These are phyloP conservation scores for Popillia japonica DNA, from an alignment of 1,140 invertebrate genomes.

Conservation along the genomic window DNA sequence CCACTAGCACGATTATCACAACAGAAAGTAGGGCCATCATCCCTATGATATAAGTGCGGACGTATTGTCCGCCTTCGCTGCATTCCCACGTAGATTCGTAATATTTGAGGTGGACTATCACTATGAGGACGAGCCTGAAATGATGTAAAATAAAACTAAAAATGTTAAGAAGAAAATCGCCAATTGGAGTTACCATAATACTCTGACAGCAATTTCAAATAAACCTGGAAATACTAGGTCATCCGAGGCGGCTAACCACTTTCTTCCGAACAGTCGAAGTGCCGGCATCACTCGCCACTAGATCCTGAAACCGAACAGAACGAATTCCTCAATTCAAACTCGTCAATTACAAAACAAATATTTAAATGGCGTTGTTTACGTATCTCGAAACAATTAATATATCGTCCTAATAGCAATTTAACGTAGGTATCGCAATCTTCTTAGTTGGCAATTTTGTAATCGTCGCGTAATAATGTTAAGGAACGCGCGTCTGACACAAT, in stretches of 20 bases:
- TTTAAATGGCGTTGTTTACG: too few relatives aligned
- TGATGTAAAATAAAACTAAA: slow-evolving; percentile 35
- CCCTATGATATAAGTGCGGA: slow-evolving; percentile 72
- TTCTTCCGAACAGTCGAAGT: slow-evolving; percentile 76
- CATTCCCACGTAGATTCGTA: slow-evolving; percentile 72
- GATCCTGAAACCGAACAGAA: background rate
- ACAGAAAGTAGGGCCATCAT: slow-evolving; percentile 68
- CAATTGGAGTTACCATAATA: slow-evolving; percentile 70
- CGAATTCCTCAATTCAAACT: too few relatives aligned
- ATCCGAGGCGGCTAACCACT: slow-evolving; percentile 81
- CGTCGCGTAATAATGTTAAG: too few relatives aligned
- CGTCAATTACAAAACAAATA: too few relatives aligned
- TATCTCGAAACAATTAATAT: too few relatives aligned
- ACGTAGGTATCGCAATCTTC: too few relatives aligned
- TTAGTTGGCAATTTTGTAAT: too few relatives aligned
- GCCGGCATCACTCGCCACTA: slow-evolving; percentile 69
- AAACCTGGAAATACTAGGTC: slow-evolving; percentile 82
- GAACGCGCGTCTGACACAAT: too few relatives aligned
- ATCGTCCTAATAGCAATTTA: too few relatives aligned
- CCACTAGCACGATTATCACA: slow-evolving; percentile 68
- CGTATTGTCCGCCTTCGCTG: slow-evolving; percentile 69
- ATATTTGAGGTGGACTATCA: slow-evolving; percentile 69
- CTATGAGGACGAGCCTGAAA: slow-evolving; percentile 73
- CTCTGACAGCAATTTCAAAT: slow-evolving; percentile 75
- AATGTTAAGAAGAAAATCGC: background rate